Conservation (phyloP, 2,888 invertebrate genomes). For the Cerceris ruficornis region DNA sequence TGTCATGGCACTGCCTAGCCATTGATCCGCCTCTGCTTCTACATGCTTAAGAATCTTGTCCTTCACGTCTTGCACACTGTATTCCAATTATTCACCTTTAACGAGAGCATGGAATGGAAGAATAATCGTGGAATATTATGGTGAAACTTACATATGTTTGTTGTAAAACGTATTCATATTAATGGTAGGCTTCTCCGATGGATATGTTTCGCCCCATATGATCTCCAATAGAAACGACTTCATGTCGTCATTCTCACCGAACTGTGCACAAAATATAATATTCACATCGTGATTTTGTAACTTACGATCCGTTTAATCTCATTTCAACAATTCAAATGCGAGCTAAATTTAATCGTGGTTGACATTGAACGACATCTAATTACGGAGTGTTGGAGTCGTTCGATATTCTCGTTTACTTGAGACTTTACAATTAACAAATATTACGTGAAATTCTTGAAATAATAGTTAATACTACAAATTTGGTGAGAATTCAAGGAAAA, state of each 20-base stretch:
- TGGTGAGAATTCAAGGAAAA: not conserved
- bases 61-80: constrained; percentile 88
- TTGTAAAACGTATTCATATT: constrained; percentile 97
- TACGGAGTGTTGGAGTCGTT: not conserved
- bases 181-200: constrained; percentile 90
- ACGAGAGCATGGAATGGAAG: constrained; percentile 55
- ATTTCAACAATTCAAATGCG: not conserved
- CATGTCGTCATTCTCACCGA: constrained; percentile 89
- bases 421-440: too few relatives aligned
- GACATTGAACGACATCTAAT: not conserved
- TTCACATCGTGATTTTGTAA: not conserved
- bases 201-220: constrained; percentile 93
- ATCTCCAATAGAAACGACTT: constrained; percentile 95
- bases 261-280: constrained; percentile 83
- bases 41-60: constrained; percentile 86
- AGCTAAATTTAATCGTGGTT: not conserved
- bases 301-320: not conserved
- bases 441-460: not conserved
- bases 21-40: constrained; percentile 89
- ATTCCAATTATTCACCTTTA: constrained; percentile 70
- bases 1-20: constrained; percentile 96
- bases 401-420: too few relatives aligned
- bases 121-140: constrained; percentile 43
- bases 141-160: constrained; percentile 90
- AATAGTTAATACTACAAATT: not conserved